Evolutionary conservation across 2,888 invertebrate genomes (phyloP), one percentile per base, ranked within the genome.

Genomic region (Troides oblongomaculatus): DNA sequence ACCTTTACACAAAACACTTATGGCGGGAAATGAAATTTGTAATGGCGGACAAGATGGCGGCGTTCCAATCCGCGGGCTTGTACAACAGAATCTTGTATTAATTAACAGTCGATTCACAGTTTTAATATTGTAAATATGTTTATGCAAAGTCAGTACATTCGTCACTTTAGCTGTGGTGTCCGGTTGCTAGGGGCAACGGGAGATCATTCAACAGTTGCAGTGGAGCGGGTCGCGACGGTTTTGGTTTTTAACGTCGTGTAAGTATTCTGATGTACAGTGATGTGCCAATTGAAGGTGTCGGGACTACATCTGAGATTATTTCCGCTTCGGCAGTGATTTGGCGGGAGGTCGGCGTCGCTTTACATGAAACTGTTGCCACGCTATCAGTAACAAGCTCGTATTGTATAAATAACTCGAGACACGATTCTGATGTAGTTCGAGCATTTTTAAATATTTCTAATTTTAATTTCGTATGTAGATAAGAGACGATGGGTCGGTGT

Each of bases 401-500:
- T 71, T 81, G 78, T 83, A 78, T 79, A 77, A 78, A 79, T 77
- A 79, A 73, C 60, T 59, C 69, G 69, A 58, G 58, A 73, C 73
- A 75, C 75, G 77, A 73, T 74, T 78, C 74, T 73, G 75, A 70
- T 70, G 75, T 76, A 71, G 76, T 76, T 78, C 78, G 74, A 78
- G 76, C 72, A 73, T 74, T 78, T 79, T 79, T 78, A 74, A 76
- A 78, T 80, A 70, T 74, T 76, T 79, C 77, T 73, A 74, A 75
- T 75, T 75, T 76, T 72, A 78, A 75, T 18, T 62, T 50, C 50
- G 23, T 78, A 78, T 81, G 79, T 85, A 85, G 84, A 80, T 84
- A 85, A 83, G 81, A 79, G 72, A 74, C 77, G 78, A 77, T 68
- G 75, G 77, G 75, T 73, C 77, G 79, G 78, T 76, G 79, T 75